Percentiles rank a stretch among this genome's conserved stretches.
phyloP scores from a whole-genome alignment of 2,888 invertebrate species.

The Octodonta nipae region DNA sequence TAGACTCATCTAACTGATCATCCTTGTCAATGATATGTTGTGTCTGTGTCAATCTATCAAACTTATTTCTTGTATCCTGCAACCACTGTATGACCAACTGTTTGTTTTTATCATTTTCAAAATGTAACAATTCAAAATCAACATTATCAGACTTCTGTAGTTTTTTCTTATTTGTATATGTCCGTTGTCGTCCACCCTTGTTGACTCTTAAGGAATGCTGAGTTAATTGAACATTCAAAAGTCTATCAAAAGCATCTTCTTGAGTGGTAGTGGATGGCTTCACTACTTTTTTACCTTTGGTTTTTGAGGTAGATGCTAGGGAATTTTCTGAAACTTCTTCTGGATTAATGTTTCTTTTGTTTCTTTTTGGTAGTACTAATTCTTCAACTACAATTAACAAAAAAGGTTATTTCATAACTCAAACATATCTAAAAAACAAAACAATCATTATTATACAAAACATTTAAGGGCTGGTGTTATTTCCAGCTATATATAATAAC shows the following conservation, averaged over 20 bases:
- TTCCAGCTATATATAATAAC: too few species aligned
- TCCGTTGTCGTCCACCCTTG: slow-evolving; percentile 8
- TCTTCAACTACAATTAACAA: too few species aligned
- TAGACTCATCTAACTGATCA: slow-evolving; percentile 2
- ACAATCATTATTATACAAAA: too few species aligned
- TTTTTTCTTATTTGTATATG: slow-evolving; percentile 13
- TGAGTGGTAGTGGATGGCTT: background rate
- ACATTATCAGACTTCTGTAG: slow-evolving; percentile 4
- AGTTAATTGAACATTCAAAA: too few species aligned
- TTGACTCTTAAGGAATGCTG: too few species aligned
- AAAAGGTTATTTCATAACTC: too few species aligned
- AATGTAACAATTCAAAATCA: slow-evolving; percentile 13
- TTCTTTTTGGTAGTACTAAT: too few species aligned
- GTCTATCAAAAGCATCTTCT: slow-evolving; percentile 8
- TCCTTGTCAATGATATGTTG: slow-evolving; percentile 4
- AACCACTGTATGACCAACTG: slow-evolving; percentile 20
- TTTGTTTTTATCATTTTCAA: slow-evolving; percentile 16
- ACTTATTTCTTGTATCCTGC: slow-evolving; percentile 20
- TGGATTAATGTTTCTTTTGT: too few species aligned
- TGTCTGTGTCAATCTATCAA: slow-evolving; percentile 20
- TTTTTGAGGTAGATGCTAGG: slow-evolving; percentile 5
- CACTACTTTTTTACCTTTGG: background rate
- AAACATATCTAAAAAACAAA: too few species aligned
- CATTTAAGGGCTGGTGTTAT: too few species aligned
- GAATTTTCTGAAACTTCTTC: background rate